Percentiles rank a stretch among this genome's conserved stretches.
Conservation (phyloP, 2,113 vertebrate species). For the Dryoscopus gambensis region DNA sequence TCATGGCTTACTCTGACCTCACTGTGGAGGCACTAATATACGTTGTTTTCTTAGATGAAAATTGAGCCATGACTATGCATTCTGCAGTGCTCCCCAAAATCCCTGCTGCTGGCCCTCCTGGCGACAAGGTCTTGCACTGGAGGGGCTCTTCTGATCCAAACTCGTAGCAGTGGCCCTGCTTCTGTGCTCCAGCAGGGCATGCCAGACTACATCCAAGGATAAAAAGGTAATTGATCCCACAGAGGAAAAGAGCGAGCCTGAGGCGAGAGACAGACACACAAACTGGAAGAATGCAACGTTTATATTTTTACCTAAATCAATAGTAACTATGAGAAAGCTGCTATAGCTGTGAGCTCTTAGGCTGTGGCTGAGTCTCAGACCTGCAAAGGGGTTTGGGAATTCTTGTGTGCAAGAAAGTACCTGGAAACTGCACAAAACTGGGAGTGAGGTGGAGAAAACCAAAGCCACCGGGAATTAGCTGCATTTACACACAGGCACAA, state of each 20-base stretch:
- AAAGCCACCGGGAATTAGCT: not conserved
- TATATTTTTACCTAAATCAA: constrained; percentile 35
- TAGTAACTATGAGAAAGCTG: not conserved
- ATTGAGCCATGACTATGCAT: not conserved
- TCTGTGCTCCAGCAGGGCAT: not conserved
- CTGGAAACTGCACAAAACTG: not conserved
- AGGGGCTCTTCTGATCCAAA: not conserved
- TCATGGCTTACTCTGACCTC: not conserved
- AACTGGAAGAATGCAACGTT: not conserved
- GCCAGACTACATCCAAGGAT: not conserved
- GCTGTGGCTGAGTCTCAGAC: not conserved
- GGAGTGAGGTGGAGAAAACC: not conserved
- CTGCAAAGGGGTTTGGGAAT: not conserved
- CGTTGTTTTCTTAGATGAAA: not conserved
- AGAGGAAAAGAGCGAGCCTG: constrained; percentile 26
- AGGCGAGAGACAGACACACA: not conserved
- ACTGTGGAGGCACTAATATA: not conserved
- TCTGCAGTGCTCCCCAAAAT: not conserved
- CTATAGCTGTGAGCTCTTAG: not conserved
- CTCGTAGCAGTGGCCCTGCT: not conserved
- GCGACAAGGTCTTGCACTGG: not conserved
- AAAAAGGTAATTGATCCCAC: constrained; percentile 30
- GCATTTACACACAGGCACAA: not conserved
- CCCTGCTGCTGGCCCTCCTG: not conserved
- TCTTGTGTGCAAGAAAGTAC: not conserved